Conservation (phyloP, 2,888 invertebrate genomes). For the Lordiphosa fenestrarum region DNA sequence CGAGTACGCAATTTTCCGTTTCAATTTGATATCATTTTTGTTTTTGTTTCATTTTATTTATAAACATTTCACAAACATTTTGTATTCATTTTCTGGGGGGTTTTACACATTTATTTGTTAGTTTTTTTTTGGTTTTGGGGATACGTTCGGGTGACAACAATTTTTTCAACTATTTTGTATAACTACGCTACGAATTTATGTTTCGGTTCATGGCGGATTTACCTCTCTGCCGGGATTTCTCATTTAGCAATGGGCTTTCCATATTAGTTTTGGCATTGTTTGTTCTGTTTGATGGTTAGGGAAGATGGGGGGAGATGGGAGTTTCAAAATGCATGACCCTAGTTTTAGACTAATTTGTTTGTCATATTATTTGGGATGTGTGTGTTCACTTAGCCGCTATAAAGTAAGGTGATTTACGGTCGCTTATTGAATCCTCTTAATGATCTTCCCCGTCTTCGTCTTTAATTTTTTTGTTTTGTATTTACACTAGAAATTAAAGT, state of each 20-base stretch:
- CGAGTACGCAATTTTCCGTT: slow-evolving; percentile 8
- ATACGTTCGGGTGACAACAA: slow-evolving; percentile 58
- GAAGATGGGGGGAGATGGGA: slow-evolving; percentile 6
- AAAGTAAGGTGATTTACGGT: slow-evolving; percentile 65
- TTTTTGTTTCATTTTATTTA: slow-evolving; percentile 49
- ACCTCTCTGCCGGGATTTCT: slow-evolving; percentile 17
- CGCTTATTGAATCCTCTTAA: slow-evolving; percentile 31
- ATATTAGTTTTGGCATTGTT: slow-evolving; percentile 38
- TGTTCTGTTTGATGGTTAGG: slow-evolving; percentile 25
- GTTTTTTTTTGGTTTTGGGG: slow-evolving; percentile 33
- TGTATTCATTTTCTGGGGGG: slow-evolving; percentile 43
- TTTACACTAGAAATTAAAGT: slow-evolving; percentile 49
- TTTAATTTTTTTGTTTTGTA: slow-evolving; percentile 26
- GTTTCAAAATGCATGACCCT: slow-evolving; percentile 33
- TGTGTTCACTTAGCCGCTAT: slow-evolving; percentile 62
- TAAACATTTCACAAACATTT: slow-evolving; percentile 70
- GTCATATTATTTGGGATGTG: slow-evolving; percentile 13
- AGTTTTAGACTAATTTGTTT: slow-evolving; percentile 21
- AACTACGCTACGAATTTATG: slow-evolving; percentile 60
- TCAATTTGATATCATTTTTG: slow-evolving; percentile 38
- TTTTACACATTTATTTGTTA: slow-evolving; percentile 54
- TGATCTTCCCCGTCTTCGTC: slow-evolving; percentile 33
- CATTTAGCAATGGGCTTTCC: slow-evolving; percentile 7
- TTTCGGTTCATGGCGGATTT: slow-evolving; percentile 28
- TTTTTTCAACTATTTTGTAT: slow-evolving; percentile 74